Conservation (phyloP, 2,888 invertebrate genomes). For the Osedax fenrisi region DNA sequence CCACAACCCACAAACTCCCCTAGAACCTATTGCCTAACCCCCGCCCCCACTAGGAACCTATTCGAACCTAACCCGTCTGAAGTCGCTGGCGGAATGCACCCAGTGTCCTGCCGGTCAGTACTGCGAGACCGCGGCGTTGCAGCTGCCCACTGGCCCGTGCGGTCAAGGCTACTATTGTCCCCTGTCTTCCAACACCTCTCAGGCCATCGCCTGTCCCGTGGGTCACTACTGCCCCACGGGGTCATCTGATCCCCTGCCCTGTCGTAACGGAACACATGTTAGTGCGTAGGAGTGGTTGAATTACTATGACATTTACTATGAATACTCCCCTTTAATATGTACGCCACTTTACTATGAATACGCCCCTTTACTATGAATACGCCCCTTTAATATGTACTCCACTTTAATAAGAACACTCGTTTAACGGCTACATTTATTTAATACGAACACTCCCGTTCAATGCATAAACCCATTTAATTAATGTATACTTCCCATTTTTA, state of each 20-base stretch:
- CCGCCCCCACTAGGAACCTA: neutral
- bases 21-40: neutral
- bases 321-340: no score
- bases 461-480: no score
- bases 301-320: no score
- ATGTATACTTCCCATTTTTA: no score
- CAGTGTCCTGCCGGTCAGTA: constrained; percentile 40
- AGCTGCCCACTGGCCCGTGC: constrained; percentile 42
- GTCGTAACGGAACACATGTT: constrained; percentile 45
- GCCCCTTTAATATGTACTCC: no score
- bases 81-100: constrained; percentile 38
- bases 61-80: no score
- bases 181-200: constrained; percentile 39
- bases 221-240: constrained; percentile 46
- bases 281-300: no score
- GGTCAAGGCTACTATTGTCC: constrained; percentile 46
- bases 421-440: no score
- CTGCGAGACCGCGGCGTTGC: constrained; percentile 35
- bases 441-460: no score
- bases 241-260: constrained; percentile 41
- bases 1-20: neutral
- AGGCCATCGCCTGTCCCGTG: constrained; percentile 40
- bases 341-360: no score
- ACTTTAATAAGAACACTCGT: no score
- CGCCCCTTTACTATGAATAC: no score